Base-by-base conservation (phyloP, 2,113 vertebrate species). In the Taurulus bubalis region DNA sequence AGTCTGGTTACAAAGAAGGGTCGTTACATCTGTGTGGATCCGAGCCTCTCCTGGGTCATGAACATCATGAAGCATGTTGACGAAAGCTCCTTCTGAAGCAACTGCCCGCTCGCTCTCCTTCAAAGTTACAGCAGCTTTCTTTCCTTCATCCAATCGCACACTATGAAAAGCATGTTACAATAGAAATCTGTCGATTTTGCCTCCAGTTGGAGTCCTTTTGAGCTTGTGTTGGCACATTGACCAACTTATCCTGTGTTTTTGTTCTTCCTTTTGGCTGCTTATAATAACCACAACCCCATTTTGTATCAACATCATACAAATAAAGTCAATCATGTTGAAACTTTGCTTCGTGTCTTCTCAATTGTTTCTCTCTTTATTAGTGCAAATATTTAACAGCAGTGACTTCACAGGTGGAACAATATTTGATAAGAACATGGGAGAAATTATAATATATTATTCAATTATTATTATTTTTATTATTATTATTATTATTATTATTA, bases 21-120 rank as follows among this genome's bases (percentile, higher is more conserved):
- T 5, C 1, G 0, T 10, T 1, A 1, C 18, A 8, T 93, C 62
- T 94, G 93, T 22, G 86, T 42, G 4, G 82, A 91, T 47, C 78
- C 82, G 0, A 78, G 0, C 0, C 4, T 69, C 0, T 0, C 12
- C 32, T 93, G 90, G 91, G 87, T 91, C 1, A 0, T 67, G 8
- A 0, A 0, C 18, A 72, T 92, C 64, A 79, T 92, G 24, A 82
- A 22, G 20, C 0, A 0, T 1, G 0, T 94, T 74, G 59, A 92
- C 0, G 15, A 90, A 36, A 26, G 1, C 0, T 0, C 6, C 40
- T 22, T 84, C 1, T 93, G 0, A 77, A 80, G 0, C 49, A 8
- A 16, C 40, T 3, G 18, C 3, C 47, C 2, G 14, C 42, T 45
- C 7, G 2, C 40, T 20, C 3, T 45, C 18, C 22, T 24, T 59